Evolutionary conservation across 1,140 invertebrate genomes (phyloP).

Genomic region (Calliopsis andreniformis): DNA sequence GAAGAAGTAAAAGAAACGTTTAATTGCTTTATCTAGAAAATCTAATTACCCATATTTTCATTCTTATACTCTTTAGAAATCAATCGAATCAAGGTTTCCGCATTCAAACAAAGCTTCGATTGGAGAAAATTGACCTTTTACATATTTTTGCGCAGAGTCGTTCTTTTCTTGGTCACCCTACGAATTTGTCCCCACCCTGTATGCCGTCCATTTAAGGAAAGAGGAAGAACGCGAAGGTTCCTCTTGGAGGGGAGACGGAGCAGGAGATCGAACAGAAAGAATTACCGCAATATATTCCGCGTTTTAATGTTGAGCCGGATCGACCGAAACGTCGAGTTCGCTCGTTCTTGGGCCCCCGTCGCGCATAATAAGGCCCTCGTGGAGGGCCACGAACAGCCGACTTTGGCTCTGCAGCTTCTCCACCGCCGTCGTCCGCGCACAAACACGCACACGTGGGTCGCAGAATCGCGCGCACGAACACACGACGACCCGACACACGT

Average conservation of each 20-base stretch:
- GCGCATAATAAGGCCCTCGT: slow-evolving; percentile 64
- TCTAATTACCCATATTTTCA: no score
- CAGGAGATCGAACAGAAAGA: slow-evolving; percentile 60
- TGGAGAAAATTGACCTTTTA: no score
- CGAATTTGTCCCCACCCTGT: not conserved
- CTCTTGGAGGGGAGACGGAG: not conserved
- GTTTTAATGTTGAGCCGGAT: slow-evolving; percentile 57
- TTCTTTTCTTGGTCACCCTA: no score
- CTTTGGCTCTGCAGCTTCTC: slow-evolving; percentile 52
- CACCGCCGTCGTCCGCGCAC: not conserved
- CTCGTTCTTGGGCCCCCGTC: slow-evolving; percentile 57
- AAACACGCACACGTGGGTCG: not conserved
- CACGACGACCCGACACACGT: slow-evolving; percentile 40
- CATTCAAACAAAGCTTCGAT: no score
- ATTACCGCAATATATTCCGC: slow-evolving; percentile 66
- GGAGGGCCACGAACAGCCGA: slow-evolving; percentile 38
- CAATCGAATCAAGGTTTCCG: no score
- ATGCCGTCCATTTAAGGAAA: slow-evolving; percentile 34
- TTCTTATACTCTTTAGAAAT: no score
- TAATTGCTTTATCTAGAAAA: no score
- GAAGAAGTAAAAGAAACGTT: no score
- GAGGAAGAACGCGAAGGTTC: slow-evolving; percentile 4
- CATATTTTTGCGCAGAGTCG: not conserved
- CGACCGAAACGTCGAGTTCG: slow-evolving; percentile 55
- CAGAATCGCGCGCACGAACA: slow-evolving; percentile 1